Percentiles rank a stretch among this genome's conserved stretches.
Conservation (phyloP, 2,797 vertebrate genomes). For the Muscicapa striata region DNA sequence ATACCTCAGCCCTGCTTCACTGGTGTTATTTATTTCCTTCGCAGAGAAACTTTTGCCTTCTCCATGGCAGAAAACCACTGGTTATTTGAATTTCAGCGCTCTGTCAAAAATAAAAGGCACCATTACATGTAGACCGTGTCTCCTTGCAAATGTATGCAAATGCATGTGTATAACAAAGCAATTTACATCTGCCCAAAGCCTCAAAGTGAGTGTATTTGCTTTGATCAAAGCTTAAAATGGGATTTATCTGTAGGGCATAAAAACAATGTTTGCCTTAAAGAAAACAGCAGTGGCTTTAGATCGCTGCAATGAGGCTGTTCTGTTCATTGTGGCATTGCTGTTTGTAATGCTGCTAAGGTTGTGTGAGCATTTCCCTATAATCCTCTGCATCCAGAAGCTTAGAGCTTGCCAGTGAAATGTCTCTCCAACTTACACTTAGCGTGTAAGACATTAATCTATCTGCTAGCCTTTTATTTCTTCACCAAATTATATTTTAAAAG, state of each 20-base stretch:
- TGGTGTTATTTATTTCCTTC: not conserved
- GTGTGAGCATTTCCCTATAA: slow-evolving; percentile 39
- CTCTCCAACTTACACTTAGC: slow-evolving; percentile 2
- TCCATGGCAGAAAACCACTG: not conserved
- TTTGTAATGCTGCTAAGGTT: slow-evolving; percentile 45
- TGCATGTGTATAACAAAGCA: slow-evolving; percentile 74
- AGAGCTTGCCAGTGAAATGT: not conserved
- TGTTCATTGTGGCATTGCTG: slow-evolving; percentile 26
- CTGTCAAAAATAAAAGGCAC: slow-evolving; percentile 40
- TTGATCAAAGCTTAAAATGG: slow-evolving; percentile 81
- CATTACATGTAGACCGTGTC: slow-evolving; percentile 37
- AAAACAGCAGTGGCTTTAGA: slow-evolving; percentile 67
- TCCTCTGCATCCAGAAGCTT: slow-evolving; percentile 45
- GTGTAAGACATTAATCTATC: slow-evolving; percentile 1
- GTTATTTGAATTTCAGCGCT: slow-evolving; percentile 35
- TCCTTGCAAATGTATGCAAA: slow-evolving; percentile 80
- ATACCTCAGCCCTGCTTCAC: not conserved
- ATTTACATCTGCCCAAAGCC: slow-evolving; percentile 77
- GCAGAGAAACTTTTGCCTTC: not conserved
- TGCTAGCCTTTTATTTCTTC: slow-evolving; percentile 20
- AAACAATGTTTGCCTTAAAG: slow-evolving; percentile 75
- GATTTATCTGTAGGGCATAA: slow-evolving; percentile 77
- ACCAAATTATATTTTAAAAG: not conserved
- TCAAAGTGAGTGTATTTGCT: slow-evolving; percentile 77
- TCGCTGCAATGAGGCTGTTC: slow-evolving; percentile 38